Base-by-base conservation (phyloP, 1,140 invertebrate species). In the Bombyx mori region DNA sequence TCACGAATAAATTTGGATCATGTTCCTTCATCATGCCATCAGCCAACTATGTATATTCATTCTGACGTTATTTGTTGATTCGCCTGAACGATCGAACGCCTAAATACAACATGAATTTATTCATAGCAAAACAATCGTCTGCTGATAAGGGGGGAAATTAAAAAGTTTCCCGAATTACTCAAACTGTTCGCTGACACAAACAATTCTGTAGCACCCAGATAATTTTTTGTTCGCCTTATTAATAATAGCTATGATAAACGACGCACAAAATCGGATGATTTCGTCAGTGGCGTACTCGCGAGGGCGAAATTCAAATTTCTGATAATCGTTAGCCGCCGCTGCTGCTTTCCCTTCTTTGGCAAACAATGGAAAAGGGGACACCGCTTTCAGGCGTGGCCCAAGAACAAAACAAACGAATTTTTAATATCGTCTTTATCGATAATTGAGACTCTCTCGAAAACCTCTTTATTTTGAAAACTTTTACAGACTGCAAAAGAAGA, bases 361-460 rank as follows among this genome's bases (percentile, higher is more conserved):
- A 87, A 86, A 87, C 84, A 86, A 86, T 84, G 75, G 81, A 77
- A 81, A 85, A 79, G 45, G 53, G 84, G 79, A 79, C 76, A 79
- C 71, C 74, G 73, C 68, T 77, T 73, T 72, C 65, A 71, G 74
- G 83, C 77, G 76, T 75, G 71, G 72, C 75, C 80, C 71, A 81
- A 79, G 81, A 82, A 86, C 82, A 87, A 87, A 87, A 87, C 84
- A 86, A 87, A 86, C 84, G 82, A 86, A 87, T 87, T 87, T 87
- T 87, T 87, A 87, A 87, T 87, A 87, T 86, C 81, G 84, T 75
- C 81, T 86, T 85, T 86, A 86, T 87, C 84, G 84, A 87, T 87
- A 87, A 87, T 87, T 87, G 84, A 87, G 84, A 87, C 77, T 86
- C 80, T 79, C 72, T 79, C 75, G 74, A 82, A 82, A 56, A 86